Base-by-base conservation (phyloP, 2,888 invertebrate genomes). In the Thecocarcelia acutangulata region DNA sequence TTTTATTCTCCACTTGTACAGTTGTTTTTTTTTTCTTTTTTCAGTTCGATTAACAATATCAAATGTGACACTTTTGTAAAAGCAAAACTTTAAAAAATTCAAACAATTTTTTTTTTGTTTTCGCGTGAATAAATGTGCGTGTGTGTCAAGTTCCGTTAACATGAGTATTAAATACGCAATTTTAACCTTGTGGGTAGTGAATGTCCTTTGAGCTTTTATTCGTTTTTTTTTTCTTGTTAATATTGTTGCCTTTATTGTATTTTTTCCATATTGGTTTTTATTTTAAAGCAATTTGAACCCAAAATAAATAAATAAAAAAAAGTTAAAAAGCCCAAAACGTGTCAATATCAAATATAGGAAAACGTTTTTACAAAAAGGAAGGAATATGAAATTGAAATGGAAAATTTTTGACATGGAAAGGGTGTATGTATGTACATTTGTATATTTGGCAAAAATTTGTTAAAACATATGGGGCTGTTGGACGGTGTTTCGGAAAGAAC, bases 241-340 rank as follows among this genome's bases (percentile, higher is more conserved):
- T 37, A 46, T 59, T 81, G 83, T 86, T 85, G 84, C 83, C 8
- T 21, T 24, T 58, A 42, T 70, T 66, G 11, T 52, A 19, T 58
- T 52, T 17, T 50, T 80, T 69, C 9, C 4, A 64, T 80, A 54
- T 69, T 70, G 58, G 44, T 33, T 70, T 70, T 19, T 48, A 70
- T 84, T 86, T 86, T 86, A 86, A 84, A 86, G 85, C 85, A 87
- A 85, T 86, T 86, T 84, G 85, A 85, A 83, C 83, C 84, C 85
- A 85, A 86, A 86, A 83, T 19, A 54, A 24, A 46, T 12, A 19
- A 46, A 72, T 21, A 52, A 50, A 37, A 24, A 68, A 17, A 44
- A 9, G 28, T 11, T n/a, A 63, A 40, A 17, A 37, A 66, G 42
- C 58, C 46, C 44, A 24, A 63, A 63, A 63, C 24, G 48, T 63